phyloP scores from a whole-genome alignment of 1,140 invertebrate genomes.

The Carposina sasakii region DNA sequence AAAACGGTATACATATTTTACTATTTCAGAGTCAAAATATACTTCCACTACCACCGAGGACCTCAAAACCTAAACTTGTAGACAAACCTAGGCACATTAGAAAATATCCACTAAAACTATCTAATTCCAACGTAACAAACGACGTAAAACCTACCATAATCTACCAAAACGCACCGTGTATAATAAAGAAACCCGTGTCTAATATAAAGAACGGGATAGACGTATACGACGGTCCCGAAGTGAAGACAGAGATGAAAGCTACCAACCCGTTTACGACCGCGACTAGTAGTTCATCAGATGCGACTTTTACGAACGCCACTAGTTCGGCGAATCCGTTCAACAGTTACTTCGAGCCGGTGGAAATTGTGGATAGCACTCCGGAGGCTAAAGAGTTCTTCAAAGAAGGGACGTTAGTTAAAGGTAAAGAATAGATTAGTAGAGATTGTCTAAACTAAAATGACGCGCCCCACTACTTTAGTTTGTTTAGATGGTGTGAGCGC shows the following conservation, averaged over 20 bases:
- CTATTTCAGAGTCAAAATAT: slow-evolving; percentile 36
- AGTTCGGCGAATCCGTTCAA: slow-evolving; percentile 33
- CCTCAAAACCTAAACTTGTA: slow-evolving; percentile 48
- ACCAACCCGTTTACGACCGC: slow-evolving; percentile 36
- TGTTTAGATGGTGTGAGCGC: too few relatives aligned
- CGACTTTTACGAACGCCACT: too few relatives aligned
- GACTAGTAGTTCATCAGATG: slow-evolving; percentile 5
- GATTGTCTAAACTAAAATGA: too few relatives aligned
- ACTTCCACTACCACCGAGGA: slow-evolving; percentile 46
- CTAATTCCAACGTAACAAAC: background rate
- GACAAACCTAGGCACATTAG: slow-evolving; percentile 57
- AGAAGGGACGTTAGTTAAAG: slow-evolving; percentile 22
- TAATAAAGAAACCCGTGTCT: background rate
- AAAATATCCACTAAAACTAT: slow-evolving; percentile 48
- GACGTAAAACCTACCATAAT: slow-evolving; percentile 22
- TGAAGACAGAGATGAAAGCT: slow-evolving; percentile 26
- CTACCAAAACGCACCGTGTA: slow-evolving; percentile 33
- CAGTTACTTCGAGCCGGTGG: slow-evolving; percentile 15
- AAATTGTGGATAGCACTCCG: background rate
- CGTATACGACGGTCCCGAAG: slow-evolving; percentile 28
- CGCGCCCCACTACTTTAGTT: too few relatives aligned
- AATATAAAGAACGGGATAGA: slow-evolving; percentile 27
- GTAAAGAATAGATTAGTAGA: too few relatives aligned
- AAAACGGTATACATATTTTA: too few relatives aligned
- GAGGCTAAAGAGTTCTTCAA: slow-evolving; percentile 14